A percentile compares a stretch with the other conserved stretches of the same genome.
Evolutionary conservation across 2,888 invertebrate genomes (phyloP).

Genomic region (Tiliacea aurago): DNA sequence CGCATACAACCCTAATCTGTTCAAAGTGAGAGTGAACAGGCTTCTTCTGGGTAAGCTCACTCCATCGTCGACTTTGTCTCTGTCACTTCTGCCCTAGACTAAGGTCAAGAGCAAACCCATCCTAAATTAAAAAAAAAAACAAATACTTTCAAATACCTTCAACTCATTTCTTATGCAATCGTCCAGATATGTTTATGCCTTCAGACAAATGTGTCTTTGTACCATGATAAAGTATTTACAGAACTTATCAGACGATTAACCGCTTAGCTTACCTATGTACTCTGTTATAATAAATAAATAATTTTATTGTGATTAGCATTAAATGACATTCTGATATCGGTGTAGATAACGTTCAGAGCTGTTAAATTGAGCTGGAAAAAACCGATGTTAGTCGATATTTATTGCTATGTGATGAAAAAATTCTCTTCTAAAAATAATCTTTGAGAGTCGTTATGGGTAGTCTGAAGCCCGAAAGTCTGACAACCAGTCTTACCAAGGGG

Average conservation of each 20-base stretch:
- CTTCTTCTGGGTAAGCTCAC: too few species aligned
- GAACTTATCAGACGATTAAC: conserved; percentile 29
- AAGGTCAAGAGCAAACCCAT: too few species aligned
- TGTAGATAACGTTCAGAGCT: neutral
- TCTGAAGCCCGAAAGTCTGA: too few species aligned
- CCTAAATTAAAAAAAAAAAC: too few species aligned
- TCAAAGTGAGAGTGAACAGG: too few species aligned
- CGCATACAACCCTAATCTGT: too few species aligned
- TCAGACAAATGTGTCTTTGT: neutral
- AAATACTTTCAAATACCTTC: neutral
- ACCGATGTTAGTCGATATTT: neutral
- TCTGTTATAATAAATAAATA: conserved; percentile 25
- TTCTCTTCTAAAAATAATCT: too few species aligned
- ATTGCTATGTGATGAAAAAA: neutral
- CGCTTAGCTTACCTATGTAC: conserved; percentile 1
- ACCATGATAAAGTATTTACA: neutral
- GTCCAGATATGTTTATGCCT: neutral
- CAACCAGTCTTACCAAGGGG: too few species aligned
- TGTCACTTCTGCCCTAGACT: too few species aligned
- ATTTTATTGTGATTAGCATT: conserved; percentile 11
- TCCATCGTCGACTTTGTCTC: too few species aligned
- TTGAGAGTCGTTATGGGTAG: too few species aligned
- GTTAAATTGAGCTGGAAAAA: neutral
- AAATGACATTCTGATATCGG: conserved; percentile 19
- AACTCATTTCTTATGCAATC: neutral